Conservation (phyloP, 2,797 vertebrate species). For the Hemibagrus guttatus region DNA sequence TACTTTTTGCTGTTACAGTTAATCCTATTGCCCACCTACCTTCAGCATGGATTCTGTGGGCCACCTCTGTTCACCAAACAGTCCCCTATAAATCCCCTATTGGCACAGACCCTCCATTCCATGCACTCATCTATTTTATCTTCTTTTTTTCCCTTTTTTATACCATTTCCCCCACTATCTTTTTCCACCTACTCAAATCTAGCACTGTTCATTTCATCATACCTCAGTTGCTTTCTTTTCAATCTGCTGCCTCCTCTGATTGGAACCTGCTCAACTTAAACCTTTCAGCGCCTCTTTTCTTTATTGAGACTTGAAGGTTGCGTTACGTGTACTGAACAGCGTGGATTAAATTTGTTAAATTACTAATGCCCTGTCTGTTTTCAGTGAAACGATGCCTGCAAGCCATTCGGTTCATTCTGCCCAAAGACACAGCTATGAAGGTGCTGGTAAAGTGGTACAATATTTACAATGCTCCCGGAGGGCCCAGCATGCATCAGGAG, state of each 20-base stretch:
- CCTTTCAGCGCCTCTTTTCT: conserved; percentile 30
- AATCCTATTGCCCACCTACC: conserved; percentile 25
- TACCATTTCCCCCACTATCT: not conserved
- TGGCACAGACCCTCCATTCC: conserved; percentile 23
- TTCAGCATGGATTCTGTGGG: not conserved
- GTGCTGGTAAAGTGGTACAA: conserved; percentile 98
- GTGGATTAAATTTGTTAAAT: not conserved
- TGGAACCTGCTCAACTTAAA: conserved; percentile 4
- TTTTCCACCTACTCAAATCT: conserved; percentile 31
- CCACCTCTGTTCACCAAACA: conserved; percentile 39
- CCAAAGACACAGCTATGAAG: conserved; percentile 91
- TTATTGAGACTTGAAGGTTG: not conserved
- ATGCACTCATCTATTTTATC: not conserved
- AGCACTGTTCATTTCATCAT: conserved; percentile 16
- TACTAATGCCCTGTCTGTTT: not conserved
- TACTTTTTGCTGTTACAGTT: not conserved
- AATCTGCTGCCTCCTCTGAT: conserved; percentile 25
- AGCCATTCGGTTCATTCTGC: conserved; percentile 88
- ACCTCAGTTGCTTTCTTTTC: conserved; percentile 27
- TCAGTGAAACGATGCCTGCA: conserved; percentile 91
- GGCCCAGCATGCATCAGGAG: conserved; percentile 89
- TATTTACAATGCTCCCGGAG: conserved; percentile 92
- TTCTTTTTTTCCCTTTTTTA: not conserved
- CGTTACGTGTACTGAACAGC: not conserved
- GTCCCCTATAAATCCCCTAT: conserved; percentile 42